Conservation (phyloP, 2,113 vertebrate genomes). For the Pogona vitticeps region DNA sequence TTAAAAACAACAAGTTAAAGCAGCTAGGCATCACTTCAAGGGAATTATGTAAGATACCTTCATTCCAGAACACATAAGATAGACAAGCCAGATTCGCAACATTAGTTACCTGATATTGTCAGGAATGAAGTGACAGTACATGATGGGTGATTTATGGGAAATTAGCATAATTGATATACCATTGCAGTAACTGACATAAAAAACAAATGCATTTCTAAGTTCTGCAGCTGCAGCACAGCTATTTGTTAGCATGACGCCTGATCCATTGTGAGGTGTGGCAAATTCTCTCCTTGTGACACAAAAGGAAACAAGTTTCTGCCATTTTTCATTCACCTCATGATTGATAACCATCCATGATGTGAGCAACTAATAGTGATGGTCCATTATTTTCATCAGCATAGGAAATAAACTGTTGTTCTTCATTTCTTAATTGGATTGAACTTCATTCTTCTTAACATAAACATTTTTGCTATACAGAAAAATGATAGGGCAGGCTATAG, state of each 20-base stretch:
- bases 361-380: neutral
- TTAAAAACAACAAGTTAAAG: constrained; percentile 2
- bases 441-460: neutral
- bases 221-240: constrained; percentile 74
- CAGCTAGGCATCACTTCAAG: constrained; percentile 32
- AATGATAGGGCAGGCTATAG: neutral
- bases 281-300: constrained; percentile 38
- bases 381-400: constrained; percentile 13
- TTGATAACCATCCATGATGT: neutral
- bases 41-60: constrained; percentile 40
- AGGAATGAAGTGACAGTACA: constrained; percentile 73
- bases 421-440: neutral
- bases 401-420: neutral
- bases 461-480: neutral
- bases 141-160: constrained; percentile 73
- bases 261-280: constrained; percentile 62
- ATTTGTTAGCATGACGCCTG: constrained; percentile 69
- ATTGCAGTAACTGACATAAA: constrained; percentile 68
- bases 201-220: constrained; percentile 79
- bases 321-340: neutral
- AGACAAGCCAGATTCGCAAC: constrained; percentile 53
- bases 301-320: neutral
- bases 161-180: constrained; percentile 74
- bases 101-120: constrained; percentile 73
- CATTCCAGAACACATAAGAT: constrained; percentile 29